phyloP scores from a whole-genome alignment of 2,113 vertebrate genomes.

The Pteropus alecto region DNA sequence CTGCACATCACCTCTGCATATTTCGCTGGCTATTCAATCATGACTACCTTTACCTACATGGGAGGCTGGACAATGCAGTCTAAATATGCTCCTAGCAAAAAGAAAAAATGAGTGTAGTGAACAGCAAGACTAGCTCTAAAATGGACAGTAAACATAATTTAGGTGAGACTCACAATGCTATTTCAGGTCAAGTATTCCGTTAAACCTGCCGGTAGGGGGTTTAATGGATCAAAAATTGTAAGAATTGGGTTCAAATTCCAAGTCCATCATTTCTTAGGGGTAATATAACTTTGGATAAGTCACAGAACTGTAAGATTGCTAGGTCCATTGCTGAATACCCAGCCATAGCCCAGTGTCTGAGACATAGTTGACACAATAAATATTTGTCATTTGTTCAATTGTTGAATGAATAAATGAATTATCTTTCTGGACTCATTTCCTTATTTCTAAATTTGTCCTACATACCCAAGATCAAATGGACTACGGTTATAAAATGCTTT shows the following conservation, averaged over 20 bases:
- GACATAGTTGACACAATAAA: not conserved
- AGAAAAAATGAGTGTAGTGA: not conserved
- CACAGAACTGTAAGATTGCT: not conserved
- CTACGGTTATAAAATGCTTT: not conserved
- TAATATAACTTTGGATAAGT: not conserved
- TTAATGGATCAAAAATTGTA: not conserved
- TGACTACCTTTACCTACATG: not conserved
- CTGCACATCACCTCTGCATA: not conserved
- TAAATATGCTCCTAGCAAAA: not conserved
- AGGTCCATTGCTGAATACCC: not conserved
- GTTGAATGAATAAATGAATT: not conserved
- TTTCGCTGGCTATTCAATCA: not conserved
- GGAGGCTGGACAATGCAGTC: not conserved
- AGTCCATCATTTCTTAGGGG: not conserved
- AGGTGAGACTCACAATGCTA: not conserved
- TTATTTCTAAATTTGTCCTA: not conserved
- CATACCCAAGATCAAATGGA: not conserved
- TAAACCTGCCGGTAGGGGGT: not conserved
- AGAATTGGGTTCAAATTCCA: not conserved
- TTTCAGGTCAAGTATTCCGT: not conserved
- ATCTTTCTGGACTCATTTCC: not conserved
- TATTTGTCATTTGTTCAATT: constrained; percentile 6
- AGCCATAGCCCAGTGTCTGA: not conserved
- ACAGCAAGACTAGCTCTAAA: not conserved
- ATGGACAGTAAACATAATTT: not conserved